Evolutionary conservation across 2,113 vertebrate species (phyloP).

Genomic region (Nothocercus nigrocapillus): DNA sequence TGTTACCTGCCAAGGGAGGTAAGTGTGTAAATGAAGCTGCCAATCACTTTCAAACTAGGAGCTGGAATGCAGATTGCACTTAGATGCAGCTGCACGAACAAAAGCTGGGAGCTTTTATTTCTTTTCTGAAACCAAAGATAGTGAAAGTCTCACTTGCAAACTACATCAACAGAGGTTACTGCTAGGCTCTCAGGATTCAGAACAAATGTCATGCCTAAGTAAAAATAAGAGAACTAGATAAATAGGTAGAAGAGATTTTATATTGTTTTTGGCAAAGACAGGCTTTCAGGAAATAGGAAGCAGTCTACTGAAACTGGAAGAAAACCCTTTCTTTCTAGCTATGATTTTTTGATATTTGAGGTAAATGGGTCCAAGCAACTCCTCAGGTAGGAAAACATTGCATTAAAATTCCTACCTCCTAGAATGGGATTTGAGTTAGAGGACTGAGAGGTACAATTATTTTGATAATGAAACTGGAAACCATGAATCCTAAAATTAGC

Average conservation of each 20-base stretch:
- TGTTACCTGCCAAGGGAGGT: slow-evolving; percentile 91
- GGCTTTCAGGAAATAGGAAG: slow-evolving; percentile 35
- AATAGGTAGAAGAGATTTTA: background rate
- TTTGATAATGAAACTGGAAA: background rate
- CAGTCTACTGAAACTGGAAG: slow-evolving; percentile 14
- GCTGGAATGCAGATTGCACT: background rate
- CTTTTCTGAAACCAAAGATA: slow-evolving; percentile 17
- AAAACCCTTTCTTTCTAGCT: background rate
- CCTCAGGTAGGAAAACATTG: background rate
- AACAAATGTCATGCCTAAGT: background rate
- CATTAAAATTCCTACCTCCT: background rate
- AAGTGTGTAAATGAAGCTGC: slow-evolving; percentile 57
- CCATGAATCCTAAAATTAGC: background rate
- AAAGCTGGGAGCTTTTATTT: slow-evolving; percentile 5
- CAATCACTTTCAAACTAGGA: background rate
- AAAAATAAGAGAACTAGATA: slow-evolving; percentile 15
- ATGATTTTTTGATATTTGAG: background rate
- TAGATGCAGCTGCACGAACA: background rate
- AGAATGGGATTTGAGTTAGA: background rate
- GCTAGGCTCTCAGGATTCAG: slow-evolving; percentile 1
- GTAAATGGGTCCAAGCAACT: background rate
- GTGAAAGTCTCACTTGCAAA: slow-evolving; percentile 17
- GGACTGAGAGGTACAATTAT: background rate
- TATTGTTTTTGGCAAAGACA: background rate
- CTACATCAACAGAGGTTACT: background rate